Evolutionary conservation across 2,113 vertebrate species (phyloP).

Genomic region (Holacanthus passer): DNA sequence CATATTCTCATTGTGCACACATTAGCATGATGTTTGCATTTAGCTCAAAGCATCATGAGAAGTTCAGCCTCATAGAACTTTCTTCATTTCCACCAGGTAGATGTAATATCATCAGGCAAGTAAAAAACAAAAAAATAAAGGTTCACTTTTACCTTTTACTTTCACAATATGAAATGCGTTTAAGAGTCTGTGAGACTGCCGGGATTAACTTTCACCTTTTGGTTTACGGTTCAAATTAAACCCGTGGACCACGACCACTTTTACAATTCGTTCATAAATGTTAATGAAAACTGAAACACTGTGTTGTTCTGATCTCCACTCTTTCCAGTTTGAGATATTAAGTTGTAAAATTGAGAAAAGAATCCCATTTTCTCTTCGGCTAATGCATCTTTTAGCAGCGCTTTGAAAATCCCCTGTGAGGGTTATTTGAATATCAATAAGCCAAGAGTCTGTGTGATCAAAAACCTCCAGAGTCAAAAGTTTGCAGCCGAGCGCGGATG

Average conservation of each 20-base stretch:
- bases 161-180: background rate
- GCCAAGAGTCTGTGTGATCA: constrained; percentile 55
- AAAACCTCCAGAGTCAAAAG: constrained; percentile 67
- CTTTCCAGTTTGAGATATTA: constrained; percentile 36
- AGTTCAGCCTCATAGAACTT: background rate
- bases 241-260: background rate
- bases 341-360: constrained; percentile 50
- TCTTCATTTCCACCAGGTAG: background rate
- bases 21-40: background rate
- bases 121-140: background rate
- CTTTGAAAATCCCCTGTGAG: constrained; percentile 58
- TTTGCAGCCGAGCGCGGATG: constrained; percentile 44
- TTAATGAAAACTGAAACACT: constrained; percentile 40
- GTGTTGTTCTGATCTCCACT: constrained; percentile 36
- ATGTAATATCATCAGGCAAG: background rate
- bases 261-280: constrained; percentile 4
- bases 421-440: constrained; percentile 73
- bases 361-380: constrained; percentile 50
- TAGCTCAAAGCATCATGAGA: background rate
- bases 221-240: constrained; percentile 18
- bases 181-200: background rate
- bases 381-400: constrained; percentile 61
- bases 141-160: background rate
- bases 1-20: background rate
- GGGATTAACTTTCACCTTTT: constrained; percentile 2